A percentile compares a stretch with the other conserved stretches of the same genome.
Conservation (phyloP, 2,888 invertebrate genomes). For the Lysandra coridon region DNA sequence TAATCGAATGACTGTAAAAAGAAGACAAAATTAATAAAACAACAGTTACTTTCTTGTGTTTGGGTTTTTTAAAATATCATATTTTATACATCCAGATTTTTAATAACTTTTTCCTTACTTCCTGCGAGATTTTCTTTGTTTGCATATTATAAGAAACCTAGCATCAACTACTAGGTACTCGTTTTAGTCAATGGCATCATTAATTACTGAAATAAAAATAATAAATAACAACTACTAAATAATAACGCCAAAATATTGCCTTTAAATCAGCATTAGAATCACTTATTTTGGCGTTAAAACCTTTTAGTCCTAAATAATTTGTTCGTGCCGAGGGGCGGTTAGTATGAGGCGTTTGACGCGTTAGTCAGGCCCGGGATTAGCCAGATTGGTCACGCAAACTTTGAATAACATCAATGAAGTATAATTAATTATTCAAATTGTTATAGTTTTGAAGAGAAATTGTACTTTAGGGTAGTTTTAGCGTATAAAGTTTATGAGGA, state of each 20-base stretch:
- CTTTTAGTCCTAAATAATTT: conserved; percentile 40
- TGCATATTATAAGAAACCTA: neutral
- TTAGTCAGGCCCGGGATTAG: neutral
- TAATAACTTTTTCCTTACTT: too few species aligned
- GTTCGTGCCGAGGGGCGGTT: conserved; percentile 42
- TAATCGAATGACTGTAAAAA: neutral
- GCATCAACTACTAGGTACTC: too few species aligned
- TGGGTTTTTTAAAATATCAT: too few species aligned
- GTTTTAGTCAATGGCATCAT: too few species aligned
- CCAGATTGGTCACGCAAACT: conserved; percentile 24
- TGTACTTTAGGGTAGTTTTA: neutral
- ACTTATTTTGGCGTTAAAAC: conserved; percentile 38
- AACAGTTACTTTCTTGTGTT: neutral
- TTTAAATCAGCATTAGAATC: conserved; percentile 11
- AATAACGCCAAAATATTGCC: neutral
- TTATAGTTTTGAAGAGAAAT: conserved; percentile 17
- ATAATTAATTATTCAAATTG: conserved; percentile 25
- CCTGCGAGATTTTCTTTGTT: too few species aligned
- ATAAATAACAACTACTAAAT: neutral
- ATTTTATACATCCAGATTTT: too few species aligned
- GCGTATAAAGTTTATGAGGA: neutral
- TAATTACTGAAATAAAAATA: neutral
- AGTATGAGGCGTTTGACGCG: conserved; percentile 34
- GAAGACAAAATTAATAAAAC: neutral
- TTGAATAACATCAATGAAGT: conserved; percentile 13